Evolutionary conservation across 2,888 invertebrate species (phyloP).

Genomic region (Cephus nigrinus): DNA sequence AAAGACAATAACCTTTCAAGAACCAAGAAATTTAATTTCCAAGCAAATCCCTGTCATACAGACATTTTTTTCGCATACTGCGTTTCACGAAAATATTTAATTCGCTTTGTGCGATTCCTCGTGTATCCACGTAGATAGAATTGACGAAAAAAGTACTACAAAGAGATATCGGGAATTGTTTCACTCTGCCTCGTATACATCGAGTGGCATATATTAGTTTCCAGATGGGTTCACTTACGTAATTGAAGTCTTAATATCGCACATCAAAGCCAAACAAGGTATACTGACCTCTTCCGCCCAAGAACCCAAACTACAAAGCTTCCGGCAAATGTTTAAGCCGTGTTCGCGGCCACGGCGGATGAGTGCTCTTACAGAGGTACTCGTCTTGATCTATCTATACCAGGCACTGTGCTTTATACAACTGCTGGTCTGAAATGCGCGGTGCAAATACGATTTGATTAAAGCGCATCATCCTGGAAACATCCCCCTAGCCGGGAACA

Average conservation of each 20-base stretch:
- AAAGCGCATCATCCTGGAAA: constrained; percentile 2
- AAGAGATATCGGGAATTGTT: neutral
- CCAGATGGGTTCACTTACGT: constrained; percentile 34
- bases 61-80: neutral
- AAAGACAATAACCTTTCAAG: neutral
- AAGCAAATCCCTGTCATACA: neutral
- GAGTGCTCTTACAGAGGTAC: neutral
- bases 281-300: constrained; percentile 17
- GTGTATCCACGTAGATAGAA: neutral
- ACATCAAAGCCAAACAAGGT: constrained; percentile 33
- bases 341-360: neutral
- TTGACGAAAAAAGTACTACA: neutral
- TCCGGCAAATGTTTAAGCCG: constrained; percentile 1
- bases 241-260: constrained; percentile 45
- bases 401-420: neutral
- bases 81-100: neutral
- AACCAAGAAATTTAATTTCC: neutral
- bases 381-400: neutral
- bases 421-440: constrained; percentile 3
- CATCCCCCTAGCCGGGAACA: neutral
- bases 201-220: constrained; percentile 46
- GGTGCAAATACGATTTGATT: constrained; percentile 25
- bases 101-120: neutral
- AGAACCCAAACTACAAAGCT: constrained; percentile 9
- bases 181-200: neutral